A percentile compares a stretch with the other conserved stretches of the same genome.
Evolutionary conservation across 2,113 vertebrate genomes (phyloP).

Genomic region (Sminthopsis crassicaudata): DNA sequence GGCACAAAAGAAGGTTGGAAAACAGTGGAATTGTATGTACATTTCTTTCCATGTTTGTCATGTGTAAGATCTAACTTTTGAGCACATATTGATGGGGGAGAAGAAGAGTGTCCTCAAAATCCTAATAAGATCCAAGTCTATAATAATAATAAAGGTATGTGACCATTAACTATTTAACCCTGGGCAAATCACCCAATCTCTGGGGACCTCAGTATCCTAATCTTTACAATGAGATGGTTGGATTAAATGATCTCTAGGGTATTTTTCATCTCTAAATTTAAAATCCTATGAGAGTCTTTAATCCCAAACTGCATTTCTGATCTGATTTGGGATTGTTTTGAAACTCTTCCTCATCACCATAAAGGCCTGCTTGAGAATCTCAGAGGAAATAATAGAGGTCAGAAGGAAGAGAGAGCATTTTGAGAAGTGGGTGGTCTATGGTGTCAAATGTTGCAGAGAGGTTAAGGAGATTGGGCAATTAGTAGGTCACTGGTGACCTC

Average conservation of each 20-base stretch:
- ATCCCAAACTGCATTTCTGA: neutral
- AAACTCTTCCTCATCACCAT: neutral
- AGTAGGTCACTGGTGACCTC: constrained; percentile 66
- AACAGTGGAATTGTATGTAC: neutral
- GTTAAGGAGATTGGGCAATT: constrained; percentile 36
- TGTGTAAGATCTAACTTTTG: neutral
- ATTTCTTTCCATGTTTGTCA: neutral
- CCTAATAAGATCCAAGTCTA: neutral
- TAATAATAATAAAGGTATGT: neutral
- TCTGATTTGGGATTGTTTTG: neutral
- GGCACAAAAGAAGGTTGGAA: neutral
- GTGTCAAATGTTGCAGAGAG: neutral
- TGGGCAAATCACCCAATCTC: neutral
- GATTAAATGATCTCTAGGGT: neutral
- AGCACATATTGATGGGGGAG: neutral
- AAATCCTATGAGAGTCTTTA: neutral
- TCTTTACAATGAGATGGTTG: neutral
- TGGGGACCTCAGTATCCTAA: neutral
- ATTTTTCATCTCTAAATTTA: neutral
- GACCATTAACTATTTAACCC: neutral
- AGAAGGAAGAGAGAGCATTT: neutral
- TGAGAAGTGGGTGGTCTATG: neutral
- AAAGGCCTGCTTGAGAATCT: neutral
- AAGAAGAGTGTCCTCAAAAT: neutral
- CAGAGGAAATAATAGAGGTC: neutral